Evolutionary conservation across 2,888 invertebrate species (phyloP).

Genomic region (Therioaphis trifolii): DNA sequence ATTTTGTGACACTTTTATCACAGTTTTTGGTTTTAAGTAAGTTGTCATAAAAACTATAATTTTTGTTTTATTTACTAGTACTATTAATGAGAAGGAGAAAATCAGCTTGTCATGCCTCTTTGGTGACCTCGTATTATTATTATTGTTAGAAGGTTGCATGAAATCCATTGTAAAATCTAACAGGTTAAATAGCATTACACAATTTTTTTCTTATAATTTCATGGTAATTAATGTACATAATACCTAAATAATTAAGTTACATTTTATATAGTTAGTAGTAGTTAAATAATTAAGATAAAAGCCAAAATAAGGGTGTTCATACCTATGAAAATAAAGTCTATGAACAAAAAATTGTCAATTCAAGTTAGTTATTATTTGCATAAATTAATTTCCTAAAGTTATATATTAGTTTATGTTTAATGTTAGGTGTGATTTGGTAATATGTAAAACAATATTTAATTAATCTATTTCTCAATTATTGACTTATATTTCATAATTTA

Average conservation of each 20-base stretch:
- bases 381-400: no score
- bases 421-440: no score
- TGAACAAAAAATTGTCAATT: no score
- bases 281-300: not conserved
- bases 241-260: not conserved
- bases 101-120: constrained; percentile 54
- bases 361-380: no score
- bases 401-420: no score
- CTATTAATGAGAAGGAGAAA: constrained; percentile 32
- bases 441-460: no score
- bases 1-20: not conserved
- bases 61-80: not conserved
- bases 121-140: constrained; percentile 45
- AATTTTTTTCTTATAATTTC: constrained; percentile 49
- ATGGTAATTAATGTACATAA: constrained; percentile 54
- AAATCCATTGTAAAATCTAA: constrained; percentile 42
- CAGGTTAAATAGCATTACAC: constrained; percentile 50
- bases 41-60: not conserved
- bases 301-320: not conserved
- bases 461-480: no score
- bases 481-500: no score
- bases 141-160: constrained; percentile 51
- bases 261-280: not conserved
- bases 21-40: constrained; percentile 22
- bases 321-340: not conserved